These are phyloP conservation scores for Buceros bicornis DNA, from an alignment of 2,797 vertebrate genomes.

Conservation along the genomic window DNA sequence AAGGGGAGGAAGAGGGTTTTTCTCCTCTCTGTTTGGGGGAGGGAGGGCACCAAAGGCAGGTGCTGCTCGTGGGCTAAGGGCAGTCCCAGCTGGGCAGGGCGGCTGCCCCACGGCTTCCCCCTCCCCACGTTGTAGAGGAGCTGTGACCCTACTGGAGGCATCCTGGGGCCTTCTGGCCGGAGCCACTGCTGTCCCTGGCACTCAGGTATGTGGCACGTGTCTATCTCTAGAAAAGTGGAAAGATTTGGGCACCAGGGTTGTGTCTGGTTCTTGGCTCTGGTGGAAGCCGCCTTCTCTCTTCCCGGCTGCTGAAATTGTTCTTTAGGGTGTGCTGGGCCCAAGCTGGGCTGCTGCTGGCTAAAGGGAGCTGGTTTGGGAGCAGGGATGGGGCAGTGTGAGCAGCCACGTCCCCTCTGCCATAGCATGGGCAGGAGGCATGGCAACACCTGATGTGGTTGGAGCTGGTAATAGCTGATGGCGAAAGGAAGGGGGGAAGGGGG, in stretches of 20 bases:
- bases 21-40: neutral
- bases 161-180: neutral
- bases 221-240: neutral
- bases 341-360: neutral
- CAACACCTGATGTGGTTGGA: accelerated
- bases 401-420: neutral
- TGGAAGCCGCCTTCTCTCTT: neutral
- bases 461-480: neutral
- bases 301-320: neutral
- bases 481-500: too few species aligned
- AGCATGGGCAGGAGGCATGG: accelerated
- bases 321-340: accelerated
- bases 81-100: neutral
- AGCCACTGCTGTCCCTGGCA: accelerated
- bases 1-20: neutral
- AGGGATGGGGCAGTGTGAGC: neutral
- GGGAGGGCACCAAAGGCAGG: neutral
- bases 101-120: neutral
- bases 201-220: accelerated
- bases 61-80: neutral
- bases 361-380: neutral
- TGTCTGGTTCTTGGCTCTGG: neutral
- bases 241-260: accelerated
- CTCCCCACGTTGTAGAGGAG: accelerated
- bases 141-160: neutral